Conservation (phyloP, 2,797 vertebrate species). For the Falco berigora region DNA sequence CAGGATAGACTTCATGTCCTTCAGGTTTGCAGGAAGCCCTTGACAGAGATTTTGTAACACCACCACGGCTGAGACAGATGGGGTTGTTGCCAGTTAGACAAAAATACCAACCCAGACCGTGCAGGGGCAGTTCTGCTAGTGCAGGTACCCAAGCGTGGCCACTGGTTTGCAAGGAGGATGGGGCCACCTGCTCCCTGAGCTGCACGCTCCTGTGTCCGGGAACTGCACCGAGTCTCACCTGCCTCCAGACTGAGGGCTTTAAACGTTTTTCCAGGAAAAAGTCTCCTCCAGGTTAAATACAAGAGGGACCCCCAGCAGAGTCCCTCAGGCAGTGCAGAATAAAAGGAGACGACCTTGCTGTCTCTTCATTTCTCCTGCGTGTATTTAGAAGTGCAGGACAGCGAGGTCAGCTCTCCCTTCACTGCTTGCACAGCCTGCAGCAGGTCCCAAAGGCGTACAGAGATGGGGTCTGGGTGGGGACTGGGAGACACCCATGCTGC, state of each 20-base stretch:
- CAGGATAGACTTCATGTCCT: background rate
- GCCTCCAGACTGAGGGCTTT: background rate
- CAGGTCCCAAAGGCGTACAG: background rate
- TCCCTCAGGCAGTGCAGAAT: background rate
- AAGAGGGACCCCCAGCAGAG: background rate
- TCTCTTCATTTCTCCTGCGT: background rate
- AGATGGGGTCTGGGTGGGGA: background rate
- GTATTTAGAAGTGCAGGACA: background rate
- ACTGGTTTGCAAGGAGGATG: background rate
- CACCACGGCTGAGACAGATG: background rate
- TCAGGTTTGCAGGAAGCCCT: background rate
- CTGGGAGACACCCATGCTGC: background rate
- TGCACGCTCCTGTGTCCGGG: background rate
- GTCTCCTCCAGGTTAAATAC: background rate
- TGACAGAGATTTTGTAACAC: background rate
- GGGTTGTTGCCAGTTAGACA: background rate
- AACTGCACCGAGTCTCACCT: background rate
- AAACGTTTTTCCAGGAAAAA: background rate
- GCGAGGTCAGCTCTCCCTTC: background rate
- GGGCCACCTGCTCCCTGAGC: background rate
- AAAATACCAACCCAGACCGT: background rate
- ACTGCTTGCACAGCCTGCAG: rapidly evolving
- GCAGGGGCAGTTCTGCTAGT: background rate
- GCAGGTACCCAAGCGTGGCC: background rate
- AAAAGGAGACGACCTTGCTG: background rate